Conservation (phyloP, 2,113 vertebrate genomes). For the Dendrocopos noguchii region DNA sequence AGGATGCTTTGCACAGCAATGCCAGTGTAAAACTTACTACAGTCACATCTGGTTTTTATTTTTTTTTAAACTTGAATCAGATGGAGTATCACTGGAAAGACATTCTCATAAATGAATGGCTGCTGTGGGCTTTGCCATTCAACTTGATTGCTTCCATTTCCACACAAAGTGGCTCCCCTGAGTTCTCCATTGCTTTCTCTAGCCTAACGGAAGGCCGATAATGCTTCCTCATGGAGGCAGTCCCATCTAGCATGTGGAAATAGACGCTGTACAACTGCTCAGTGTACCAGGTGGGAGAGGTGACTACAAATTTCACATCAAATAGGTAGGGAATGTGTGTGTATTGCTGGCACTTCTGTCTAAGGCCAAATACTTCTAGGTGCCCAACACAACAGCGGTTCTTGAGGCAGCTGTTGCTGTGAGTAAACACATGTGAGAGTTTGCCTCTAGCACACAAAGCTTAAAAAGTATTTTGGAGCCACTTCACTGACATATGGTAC, state of each 20-base stretch:
- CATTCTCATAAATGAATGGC: neutral
- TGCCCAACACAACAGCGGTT: neutral
- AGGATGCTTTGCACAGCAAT: neutral
- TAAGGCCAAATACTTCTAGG: neutral
- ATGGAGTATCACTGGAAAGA: neutral
- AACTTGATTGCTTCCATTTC: neutral
- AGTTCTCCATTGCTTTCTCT: neutral
- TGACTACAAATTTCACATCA: neutral
- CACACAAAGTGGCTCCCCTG: neutral
- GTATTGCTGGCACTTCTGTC: neutral
- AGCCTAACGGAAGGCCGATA: neutral
- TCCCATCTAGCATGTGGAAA: neutral
- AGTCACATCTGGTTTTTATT: neutral
- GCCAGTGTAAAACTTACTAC: neutral
- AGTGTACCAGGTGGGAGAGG: neutral
- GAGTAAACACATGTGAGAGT: neutral
- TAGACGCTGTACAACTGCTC: neutral
- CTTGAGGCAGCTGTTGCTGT: neutral
- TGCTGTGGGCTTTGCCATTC: slow-evolving; percentile 23
- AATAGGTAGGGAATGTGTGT: neutral
- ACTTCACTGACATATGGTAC: neutral
- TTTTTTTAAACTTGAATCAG: slow-evolving; percentile 19
- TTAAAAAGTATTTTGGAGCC: neutral
- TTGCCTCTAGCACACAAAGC: neutral
- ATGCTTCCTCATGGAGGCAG: neutral